Base-by-base conservation (phyloP, 1,140 invertebrate genomes). In the Zaprionus camerounensis region DNA sequence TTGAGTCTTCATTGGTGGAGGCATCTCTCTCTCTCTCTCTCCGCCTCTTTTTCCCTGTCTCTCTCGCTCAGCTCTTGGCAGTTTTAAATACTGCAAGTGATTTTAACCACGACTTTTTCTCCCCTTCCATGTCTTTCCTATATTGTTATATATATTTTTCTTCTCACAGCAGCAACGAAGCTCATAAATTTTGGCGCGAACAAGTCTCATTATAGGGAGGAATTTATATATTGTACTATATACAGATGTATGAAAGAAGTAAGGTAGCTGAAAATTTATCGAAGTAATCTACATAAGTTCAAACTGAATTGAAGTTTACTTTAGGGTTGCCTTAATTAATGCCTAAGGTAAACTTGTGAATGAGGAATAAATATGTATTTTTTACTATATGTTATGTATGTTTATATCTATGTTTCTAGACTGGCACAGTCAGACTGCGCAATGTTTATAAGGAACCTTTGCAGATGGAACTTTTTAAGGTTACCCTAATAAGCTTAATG, bases 111-210 rank as follows among this genome's bases (percentile, higher is more conserved):
- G 34, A 59, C 31, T 57, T 57, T 36, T 46, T 34, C 20, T 31
- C 17, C 26, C 17, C 46, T 26, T 7, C n/a, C 12, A 15, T 12
- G 24, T 13, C 20, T 26, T 26, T 13, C 2, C 28, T 24, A 51
- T 51, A 51, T 51, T 20, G 17, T 24, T 51, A 13, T 36, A 20
- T 28, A 22, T 11, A 11, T 26, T 51, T 51, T 51, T 51, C 20
- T 24, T 51, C 7, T 22, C 20, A 34, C 31, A 34, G 31, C 31
- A 34, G 20, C 46, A 62, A 38, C 55, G 63, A 56, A 71, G 74
- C 70, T 72, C 74, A 72, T 76, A 67, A 72, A 76, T 66, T 66
- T 66, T 44, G 66, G 53, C 46, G n/a, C 38, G 69, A 61, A 69
- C 66, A 46, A 62, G 61, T 69, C 71, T 69, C 34, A 22, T 73